Base-by-base conservation (phyloP, 2,113 vertebrate species). In the Brienomyrus longianalis region DNA sequence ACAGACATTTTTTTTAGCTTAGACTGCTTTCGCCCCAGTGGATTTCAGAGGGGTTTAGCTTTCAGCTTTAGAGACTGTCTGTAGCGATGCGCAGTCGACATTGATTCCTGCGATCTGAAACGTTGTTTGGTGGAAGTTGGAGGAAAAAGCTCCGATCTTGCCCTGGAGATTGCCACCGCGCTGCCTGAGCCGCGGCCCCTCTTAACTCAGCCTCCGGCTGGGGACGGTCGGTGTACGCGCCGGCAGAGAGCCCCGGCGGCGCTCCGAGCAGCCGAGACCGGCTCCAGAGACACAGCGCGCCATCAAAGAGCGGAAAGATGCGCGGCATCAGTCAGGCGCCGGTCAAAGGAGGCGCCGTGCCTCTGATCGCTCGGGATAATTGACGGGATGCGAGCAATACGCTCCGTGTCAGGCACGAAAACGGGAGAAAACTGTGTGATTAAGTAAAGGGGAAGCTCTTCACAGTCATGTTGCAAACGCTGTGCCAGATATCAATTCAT, bases 231-330 rank as follows among this genome's bases (percentile, higher is more conserved):
- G 94, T 90, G 94, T 92, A 94, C 93, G 93, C 94, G 94, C 94
- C 95, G 94, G 94, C 94, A 94, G 94, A 95, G 95, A 94, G 93
- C 74, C 94, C 94, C 96, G 95, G 96, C 95, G 95, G 94, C 92
- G 92, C 95, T 95, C 94, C 93, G 92, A 95, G 93, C 39, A 83
- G 77, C 43, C 77, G 43, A 43, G 83, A 47, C 39, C 35, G 83
- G 43, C 43, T 95, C 95, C 92, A 94, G 95, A 96, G 95, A 96
- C 96, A 93, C 90, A 93, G 93, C 92, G 94, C 93, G 95, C 95
- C 95, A 95, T 96, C 96, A 96, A 96, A 96, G 95, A 95, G 95
- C 95, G 94, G 95, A 94, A 93, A 94, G 93, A 94, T 95, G 95
- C 95, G 91, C 94, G 93, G 94, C 96, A 94, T 96, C 95, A 96